Percentiles rank a stretch among this genome's conserved stretches.
These are phyloP conservation scores for Oryzias javanicus DNA, from an alignment of 2,113 vertebrate genomes.

Conservation along the genomic window DNA sequence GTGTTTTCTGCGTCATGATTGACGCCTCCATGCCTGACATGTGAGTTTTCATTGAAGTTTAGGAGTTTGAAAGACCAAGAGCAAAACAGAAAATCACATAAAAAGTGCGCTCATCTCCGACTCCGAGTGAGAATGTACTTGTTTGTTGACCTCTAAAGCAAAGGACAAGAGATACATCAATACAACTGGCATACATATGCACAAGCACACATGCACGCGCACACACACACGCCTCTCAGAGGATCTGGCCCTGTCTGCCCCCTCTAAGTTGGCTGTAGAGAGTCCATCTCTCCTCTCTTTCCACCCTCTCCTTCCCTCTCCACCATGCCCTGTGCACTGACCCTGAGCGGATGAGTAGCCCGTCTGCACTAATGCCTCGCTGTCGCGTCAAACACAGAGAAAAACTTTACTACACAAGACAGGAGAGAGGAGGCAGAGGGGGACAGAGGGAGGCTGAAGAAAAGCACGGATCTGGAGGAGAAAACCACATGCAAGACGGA, in stretches of 20 bases:
- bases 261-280: slow-evolving; percentile 68
- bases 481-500: slow-evolving; percentile 22
- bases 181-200: slow-evolving; percentile 65
- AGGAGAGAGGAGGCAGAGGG: slow-evolving; percentile 58
- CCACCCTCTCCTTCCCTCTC: slow-evolving; percentile 56
- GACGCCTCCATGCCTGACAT: slow-evolving; percentile 47
- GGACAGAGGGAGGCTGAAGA: slow-evolving; percentile 51
- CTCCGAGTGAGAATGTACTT: slow-evolving; percentile 54
- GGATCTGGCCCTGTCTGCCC: slow-evolving; percentile 75
- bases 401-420: slow-evolving; percentile 74
- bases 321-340: slow-evolving; percentile 78
- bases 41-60: slow-evolving; percentile 47
- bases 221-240: slow-evolving; percentile 56
- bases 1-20: slow-evolving; percentile 27
- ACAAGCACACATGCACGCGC: slow-evolving; percentile 45
- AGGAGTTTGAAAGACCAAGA: slow-evolving; percentile 27
- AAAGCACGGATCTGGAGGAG: slow-evolving; percentile 14
- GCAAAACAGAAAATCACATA: slow-evolving; percentile 32
- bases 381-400: slow-evolving; percentile 74
- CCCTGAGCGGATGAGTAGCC: slow-evolving; percentile 76
- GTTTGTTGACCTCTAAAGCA: slow-evolving; percentile 69
- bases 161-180: slow-evolving; percentile 70
- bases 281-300: slow-evolving; percentile 55
- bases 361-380: slow-evolving; percentile 74
- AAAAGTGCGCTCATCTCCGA: slow-evolving; percentile 49